Percentiles rank a stretch among this genome's conserved stretches.
phyloP scores from a whole-genome alignment of 2,113 vertebrate genomes.

The Engraulis encrasicolus region DNA sequence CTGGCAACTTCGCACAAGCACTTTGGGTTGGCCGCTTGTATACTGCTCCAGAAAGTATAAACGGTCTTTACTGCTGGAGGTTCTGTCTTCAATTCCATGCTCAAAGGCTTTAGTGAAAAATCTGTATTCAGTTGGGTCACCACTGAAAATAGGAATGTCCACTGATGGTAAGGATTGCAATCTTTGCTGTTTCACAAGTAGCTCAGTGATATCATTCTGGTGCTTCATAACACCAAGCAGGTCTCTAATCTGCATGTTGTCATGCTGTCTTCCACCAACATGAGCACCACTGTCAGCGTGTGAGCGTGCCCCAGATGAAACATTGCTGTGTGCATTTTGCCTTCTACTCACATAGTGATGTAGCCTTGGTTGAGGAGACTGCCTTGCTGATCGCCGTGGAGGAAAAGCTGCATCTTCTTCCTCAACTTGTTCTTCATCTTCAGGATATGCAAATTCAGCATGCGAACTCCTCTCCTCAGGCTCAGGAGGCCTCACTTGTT shows the following conservation, averaged over 20 bases:
- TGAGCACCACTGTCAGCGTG: neutral
- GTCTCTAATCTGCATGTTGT: neutral
- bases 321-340: neutral
- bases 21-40: conserved; percentile 12
- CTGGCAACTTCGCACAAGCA: conserved; percentile 27
- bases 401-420: neutral
- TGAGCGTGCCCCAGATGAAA: neutral
- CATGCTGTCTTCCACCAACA: neutral
- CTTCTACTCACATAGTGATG: neutral
- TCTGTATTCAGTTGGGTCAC: conserved; percentile 7
- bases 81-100: conserved; percentile 17
- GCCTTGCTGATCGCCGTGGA: neutral
- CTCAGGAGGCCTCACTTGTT: neutral
- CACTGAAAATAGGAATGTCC: conserved; percentile 21
- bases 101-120: conserved; percentile 20
- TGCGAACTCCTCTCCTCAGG: neutral
- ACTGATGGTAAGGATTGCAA: neutral
- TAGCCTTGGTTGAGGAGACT: neutral
- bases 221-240: conserved; percentile 2
- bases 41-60: conserved; percentile 34
- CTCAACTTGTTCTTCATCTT: neutral
- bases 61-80: neutral
- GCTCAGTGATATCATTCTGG: conserved; percentile 25
- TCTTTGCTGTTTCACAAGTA: neutral
- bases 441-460: neutral